Percentiles rank a stretch among this genome's conserved stretches.
Evolutionary conservation across 2,797 vertebrate genomes (phyloP).

Genomic region (Tinamus major): DNA sequence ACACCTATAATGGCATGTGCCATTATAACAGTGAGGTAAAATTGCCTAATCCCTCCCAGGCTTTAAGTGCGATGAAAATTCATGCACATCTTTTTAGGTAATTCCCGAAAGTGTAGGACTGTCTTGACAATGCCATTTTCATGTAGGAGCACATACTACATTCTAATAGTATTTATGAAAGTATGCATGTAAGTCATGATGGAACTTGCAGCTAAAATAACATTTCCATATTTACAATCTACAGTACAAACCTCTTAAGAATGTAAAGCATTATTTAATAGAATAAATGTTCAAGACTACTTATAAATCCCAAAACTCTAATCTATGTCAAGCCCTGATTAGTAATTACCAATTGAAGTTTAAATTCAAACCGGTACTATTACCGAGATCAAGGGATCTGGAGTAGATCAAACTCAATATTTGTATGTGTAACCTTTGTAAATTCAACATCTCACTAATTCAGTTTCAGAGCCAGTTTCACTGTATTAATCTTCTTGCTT

Average conservation of each 20-base stretch:
- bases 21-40: not conserved
- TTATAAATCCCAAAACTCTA: not conserved
- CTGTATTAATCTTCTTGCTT: not conserved
- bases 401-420: not conserved
- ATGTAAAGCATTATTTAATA: not conserved
- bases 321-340: not conserved
- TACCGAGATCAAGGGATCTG: not conserved
- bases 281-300: not conserved
- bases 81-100: not conserved
- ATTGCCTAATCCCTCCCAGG: too few species aligned
- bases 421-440: not conserved
- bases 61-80: not conserved
- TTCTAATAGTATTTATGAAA: not conserved
- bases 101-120: accelerated
- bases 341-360: not conserved
- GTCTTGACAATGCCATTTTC: not conserved
- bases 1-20: not conserved
- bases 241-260: not conserved
- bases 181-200: not conserved
- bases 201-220: not conserved
- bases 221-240: not conserved
- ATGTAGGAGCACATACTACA: not conserved
- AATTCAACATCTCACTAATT: not conserved
- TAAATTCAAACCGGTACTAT: not conserved
- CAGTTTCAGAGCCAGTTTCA: not conserved